Evolutionary conservation across 2,797 vertebrate genomes (phyloP).

Genomic region (Florisuga fusca): DNA sequence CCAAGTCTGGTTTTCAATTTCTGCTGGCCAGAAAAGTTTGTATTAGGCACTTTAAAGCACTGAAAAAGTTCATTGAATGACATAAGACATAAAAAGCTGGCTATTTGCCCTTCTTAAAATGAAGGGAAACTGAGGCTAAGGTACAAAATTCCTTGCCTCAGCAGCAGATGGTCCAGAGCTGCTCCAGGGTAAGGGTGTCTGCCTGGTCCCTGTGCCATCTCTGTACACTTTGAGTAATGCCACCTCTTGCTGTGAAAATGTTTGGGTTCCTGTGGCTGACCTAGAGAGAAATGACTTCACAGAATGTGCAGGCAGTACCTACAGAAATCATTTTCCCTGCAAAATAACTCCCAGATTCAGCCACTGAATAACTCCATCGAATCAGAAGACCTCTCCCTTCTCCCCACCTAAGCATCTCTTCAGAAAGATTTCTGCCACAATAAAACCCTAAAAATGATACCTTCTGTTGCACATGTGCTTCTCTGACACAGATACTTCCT

Average conservation of each 20-base stretch:
- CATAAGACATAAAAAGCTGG: background rate
- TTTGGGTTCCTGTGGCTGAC: background rate
- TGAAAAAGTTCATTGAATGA: background rate
- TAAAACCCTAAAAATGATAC: conserved; percentile 2
- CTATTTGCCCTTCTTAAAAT: background rate
- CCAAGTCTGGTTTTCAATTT: background rate
- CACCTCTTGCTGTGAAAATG: background rate
- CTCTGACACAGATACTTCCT: background rate
- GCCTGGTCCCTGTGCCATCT: background rate
- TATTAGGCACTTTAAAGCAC: background rate
- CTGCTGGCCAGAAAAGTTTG: background rate
- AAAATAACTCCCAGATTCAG: background rate
- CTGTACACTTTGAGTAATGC: background rate
- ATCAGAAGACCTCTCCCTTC: background rate
- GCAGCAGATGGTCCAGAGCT: background rate
- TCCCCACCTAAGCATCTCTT: background rate
- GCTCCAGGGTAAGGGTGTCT: background rate
- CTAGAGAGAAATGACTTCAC: background rate
- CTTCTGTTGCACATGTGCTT: background rate
- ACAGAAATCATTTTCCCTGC: background rate
- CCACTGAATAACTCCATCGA: background rate
- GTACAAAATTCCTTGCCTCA: background rate
- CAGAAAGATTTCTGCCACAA: background rate
- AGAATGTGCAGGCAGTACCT: background rate
- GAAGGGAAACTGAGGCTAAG: background rate